Base-by-base conservation (phyloP, 2,113 vertebrate species). In the Toxostoma redivivum region DNA sequence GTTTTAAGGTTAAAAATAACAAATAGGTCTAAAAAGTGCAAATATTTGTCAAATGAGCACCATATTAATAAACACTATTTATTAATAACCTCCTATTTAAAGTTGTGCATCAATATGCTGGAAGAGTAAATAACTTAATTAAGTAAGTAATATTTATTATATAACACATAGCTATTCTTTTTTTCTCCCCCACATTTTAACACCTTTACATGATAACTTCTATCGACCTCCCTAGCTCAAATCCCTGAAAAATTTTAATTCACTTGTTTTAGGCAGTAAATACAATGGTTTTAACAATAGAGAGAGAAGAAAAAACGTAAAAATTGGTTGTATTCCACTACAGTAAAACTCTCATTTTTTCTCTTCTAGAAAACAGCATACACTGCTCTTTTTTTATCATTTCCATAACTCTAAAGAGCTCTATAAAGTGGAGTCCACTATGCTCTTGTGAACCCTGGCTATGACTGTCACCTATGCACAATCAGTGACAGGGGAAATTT, bases 381-480 rank as follows among this genome's bases (percentile, higher is more conserved):
- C 2, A 1, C 3, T 28, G 20, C 7, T 48, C 25, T 9, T 22
- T 53, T 80, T 65, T 33, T 12, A 35, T 22, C 19, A 25, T 17
- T 28, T 31, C 20, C 4, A 4, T 3, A 5, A 31, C 17, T 30
- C 8, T 65, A 2, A 48, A 69, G 15, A 69, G 13, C 5, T 65
- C 12, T 19, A 6, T 10, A 1, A 80, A 66, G 15, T 7, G 15
- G 30, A 69, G 37, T 31, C 5, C 1, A 8, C 19, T 53, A 21
- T 7, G 18, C n/a, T 84, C 45, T 31, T 19, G 17, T 54, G 21
- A 86, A 65, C 23, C 8, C 27, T 40, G 17, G 42, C 64, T 57
- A 45, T 2, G 0, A 38, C 6, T 47, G 12, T 6, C 35, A 37
- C 0, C 28, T 12, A 8, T 4, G 15, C 30, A 22, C 0, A 2